Conservation (phyloP, 2,888 invertebrate genomes). For the Rhagophthalmus giganteus region DNA sequence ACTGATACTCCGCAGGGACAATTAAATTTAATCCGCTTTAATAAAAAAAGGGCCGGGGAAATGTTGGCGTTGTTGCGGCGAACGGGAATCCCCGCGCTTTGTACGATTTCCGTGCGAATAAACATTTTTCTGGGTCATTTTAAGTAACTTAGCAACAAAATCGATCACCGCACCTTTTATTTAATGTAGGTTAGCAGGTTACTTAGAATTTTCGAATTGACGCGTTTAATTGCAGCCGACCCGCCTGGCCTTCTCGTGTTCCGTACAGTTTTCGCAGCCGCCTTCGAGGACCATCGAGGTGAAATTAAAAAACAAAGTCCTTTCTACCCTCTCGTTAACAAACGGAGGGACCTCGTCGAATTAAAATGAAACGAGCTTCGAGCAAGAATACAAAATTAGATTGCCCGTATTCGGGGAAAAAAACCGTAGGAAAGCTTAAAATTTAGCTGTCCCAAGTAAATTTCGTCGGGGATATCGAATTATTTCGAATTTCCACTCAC, state of each 20-base stretch:
- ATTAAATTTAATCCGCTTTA: no score
- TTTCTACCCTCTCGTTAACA: slow-evolving; percentile 8
- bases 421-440: slow-evolving; percentile 16
- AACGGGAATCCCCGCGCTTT: slow-evolving; percentile 1
- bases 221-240: slow-evolving; percentile 18
- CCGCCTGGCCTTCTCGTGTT: slow-evolving; percentile 15
- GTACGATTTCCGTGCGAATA: no score
- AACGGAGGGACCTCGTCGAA: slow-evolving; percentile 6
- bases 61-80: no score
- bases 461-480: slow-evolving; percentile 6
- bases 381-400: slow-evolving; percentile 17
- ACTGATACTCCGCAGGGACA: no score
- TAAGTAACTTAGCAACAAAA: slow-evolving; percentile 5
- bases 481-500: slow-evolving; percentile 16
- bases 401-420: slow-evolving; percentile 9
- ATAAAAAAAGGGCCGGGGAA: no score
- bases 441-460: slow-evolving; percentile 9
- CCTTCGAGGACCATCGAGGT: slow-evolving; percentile 6
- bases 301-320: slow-evolving; percentile 10
- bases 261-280: background rate
- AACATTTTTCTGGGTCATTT: slow-evolving; percentile 13
- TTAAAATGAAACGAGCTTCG: slow-evolving; percentile 15
- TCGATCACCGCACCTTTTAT: slow-evolving; percentile 15
- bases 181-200: slow-evolving; percentile 22
- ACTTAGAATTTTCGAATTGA: slow-evolving; percentile 8